A percentile compares a stretch with the other conserved stretches of the same genome.
phyloP scores from a whole-genome alignment of 2,113 vertebrate genomes.

The Onychostruthus taczanowskii region DNA sequence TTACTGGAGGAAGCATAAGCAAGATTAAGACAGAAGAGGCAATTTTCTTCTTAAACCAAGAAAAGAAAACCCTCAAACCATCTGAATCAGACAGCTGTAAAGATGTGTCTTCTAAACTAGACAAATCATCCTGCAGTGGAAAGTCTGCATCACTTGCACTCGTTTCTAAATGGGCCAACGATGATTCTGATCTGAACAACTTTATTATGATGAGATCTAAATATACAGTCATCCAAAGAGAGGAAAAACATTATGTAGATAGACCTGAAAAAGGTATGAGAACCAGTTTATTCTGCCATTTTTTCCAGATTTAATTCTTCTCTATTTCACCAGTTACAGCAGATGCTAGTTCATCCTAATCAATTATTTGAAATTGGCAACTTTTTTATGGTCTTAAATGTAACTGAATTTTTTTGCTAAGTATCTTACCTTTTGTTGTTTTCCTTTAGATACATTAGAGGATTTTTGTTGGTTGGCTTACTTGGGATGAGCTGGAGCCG shows the following conservation, averaged over 20 bases:
- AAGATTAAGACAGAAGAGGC: slow-evolving; percentile 32
- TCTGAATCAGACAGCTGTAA: background rate
- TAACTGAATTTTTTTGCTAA: background rate
- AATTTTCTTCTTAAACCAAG: background rate
- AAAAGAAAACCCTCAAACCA: background rate
- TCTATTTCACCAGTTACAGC: background rate
- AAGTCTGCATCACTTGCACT: background rate
- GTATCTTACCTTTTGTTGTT: background rate
- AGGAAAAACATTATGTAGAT: background rate
- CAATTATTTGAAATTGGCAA: background rate
- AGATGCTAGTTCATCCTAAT: background rate
- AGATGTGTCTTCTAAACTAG: background rate
- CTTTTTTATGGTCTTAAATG: background rate
- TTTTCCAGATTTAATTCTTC: background rate
- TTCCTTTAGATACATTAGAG: background rate
- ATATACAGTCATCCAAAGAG: background rate
- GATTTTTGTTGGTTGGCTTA: background rate
- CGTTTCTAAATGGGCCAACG: background rate
- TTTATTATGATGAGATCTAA: slow-evolving; percentile 78
- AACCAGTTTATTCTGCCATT: background rate
- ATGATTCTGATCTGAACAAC: slow-evolving; percentile 70
- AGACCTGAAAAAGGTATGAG: slow-evolving; percentile 61
- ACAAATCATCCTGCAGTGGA: background rate
- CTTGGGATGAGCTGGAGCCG: fast-evolving
- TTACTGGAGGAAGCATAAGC: background rate